phyloP scores from a whole-genome alignment of 2,888 invertebrate species.

The Watsonalla cultraria region DNA sequence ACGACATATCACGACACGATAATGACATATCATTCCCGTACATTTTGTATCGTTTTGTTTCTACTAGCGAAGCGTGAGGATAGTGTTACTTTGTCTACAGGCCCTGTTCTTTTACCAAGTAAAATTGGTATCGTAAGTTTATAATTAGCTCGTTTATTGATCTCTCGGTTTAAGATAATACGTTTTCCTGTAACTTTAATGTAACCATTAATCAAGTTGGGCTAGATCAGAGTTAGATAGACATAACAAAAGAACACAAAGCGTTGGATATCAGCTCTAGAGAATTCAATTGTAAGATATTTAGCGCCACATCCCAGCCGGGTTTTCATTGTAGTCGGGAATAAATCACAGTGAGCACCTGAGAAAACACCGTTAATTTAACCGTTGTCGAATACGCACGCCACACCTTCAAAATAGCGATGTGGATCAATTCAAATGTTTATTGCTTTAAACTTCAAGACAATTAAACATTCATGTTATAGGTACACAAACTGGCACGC shows the following conservation, averaged over 20 bases:
- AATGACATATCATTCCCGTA: too few relatives aligned
- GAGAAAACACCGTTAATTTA: constrained; percentile 42
- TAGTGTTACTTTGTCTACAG: too few relatives aligned
- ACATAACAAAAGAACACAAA: constrained; percentile 15
- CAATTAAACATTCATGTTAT: not conserved
- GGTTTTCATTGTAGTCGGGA: constrained; percentile 44
- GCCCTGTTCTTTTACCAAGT: too few relatives aligned
- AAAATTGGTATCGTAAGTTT: too few relatives aligned
- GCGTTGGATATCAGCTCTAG: constrained; percentile 25
- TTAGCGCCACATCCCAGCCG: constrained; percentile 41
- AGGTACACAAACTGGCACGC: not conserved
- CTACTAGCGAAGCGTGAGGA: too few relatives aligned
- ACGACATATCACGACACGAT: too few relatives aligned
- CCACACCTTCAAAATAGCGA: constrained; percentile 19
- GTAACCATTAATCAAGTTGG: not conserved
- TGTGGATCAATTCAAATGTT: not conserved
- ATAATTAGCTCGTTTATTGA: too few relatives aligned
- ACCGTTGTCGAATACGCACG: constrained; percentile 20
- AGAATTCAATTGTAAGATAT: constrained; percentile 46
- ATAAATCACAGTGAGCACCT: constrained; percentile 47
- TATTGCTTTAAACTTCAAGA: not conserved
- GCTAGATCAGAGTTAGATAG: not conserved
- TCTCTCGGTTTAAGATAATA: too few relatives aligned
- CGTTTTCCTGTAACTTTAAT: not conserved
- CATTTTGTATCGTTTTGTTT: too few relatives aligned